Evolutionary conservation across 2,113 vertebrate genomes (phyloP), one percentile per base, ranked within the genome.

Genomic region (Esox niger): DNA sequence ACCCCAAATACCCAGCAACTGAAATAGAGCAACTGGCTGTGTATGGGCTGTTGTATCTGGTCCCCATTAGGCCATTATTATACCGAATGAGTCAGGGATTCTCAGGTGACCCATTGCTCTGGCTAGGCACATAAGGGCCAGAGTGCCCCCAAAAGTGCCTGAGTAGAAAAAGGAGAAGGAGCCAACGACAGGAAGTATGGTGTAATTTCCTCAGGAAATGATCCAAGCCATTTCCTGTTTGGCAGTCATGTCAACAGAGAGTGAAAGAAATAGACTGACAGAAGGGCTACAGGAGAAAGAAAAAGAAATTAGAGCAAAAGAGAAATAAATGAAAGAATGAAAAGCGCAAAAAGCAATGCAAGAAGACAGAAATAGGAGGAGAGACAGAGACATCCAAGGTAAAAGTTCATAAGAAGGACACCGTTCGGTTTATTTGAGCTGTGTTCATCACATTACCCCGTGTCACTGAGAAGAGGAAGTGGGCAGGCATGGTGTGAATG

Each of bases 161-260:
- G 81, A 79, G 76, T 79, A 82, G 79, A 66, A 81, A 84, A 78
- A n/a, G 63, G 61, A 49, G 33, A 64, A 74, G 67, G 71, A 84
- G 71, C 70, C 83, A 62, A 85, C 71, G 86, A 84, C 83, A 88
- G 89, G 90, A 91, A 92, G 84, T n/a, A 87, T 86, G 91, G 88
- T 84, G 92, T 91, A 87, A 90, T 90, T 91, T 91, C 90, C 88
- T 90, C 83, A 89, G 91, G 91, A 92, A 90, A 83, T 81, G 80
- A 90, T 91, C 86, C 89, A 77, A 91, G 81, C 54, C 82, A 87
- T 91, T 90, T 91, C 89, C 88, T 87, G 82, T 77, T 29, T 71
- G 78, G 78, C 64, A 82, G 66, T 69, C 77, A 79, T 75, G 85
- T 75, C 52, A 66, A 73, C 77, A 70, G 63, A 55, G 56, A 62